A percentile compares a stretch with the other conserved stretches of the same genome.
Evolutionary conservation across 2,888 invertebrate genomes (phyloP).

Genomic region (Pelosia muscerda): DNA sequence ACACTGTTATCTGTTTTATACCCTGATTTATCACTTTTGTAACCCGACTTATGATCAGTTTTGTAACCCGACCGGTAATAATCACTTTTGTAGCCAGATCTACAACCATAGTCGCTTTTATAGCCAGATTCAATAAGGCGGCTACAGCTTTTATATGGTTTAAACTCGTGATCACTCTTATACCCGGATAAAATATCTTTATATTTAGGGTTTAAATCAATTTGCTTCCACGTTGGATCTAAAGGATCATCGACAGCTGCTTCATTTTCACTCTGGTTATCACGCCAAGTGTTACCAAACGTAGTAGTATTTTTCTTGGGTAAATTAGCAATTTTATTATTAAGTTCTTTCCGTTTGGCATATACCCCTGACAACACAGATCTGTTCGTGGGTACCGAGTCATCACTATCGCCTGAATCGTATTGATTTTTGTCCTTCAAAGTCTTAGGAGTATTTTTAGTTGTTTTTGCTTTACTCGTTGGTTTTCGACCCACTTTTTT

Average conservation of each 20-base stretch:
- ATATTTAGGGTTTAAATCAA: slow-evolving; percentile 89
- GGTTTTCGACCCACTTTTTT: slow-evolving; percentile 91
- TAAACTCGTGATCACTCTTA: slow-evolving; percentile 87
- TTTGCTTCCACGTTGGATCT: slow-evolving; percentile 89
- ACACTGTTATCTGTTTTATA: slow-evolving; percentile 88
- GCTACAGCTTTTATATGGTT: slow-evolving; percentile 84
- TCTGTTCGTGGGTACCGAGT: slow-evolving; percentile 71
- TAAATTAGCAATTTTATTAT: slow-evolving; percentile 76
- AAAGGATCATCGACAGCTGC: slow-evolving; percentile 85
- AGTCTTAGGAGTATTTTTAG: slow-evolving; percentile 72
- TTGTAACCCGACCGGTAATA: slow-evolving; percentile 87
- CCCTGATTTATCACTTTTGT: slow-evolving; percentile 88
- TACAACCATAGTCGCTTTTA: slow-evolving; percentile 87
- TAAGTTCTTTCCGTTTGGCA: slow-evolving; percentile 83
- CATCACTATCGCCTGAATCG: slow-evolving; percentile 79
- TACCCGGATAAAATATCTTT: slow-evolving; percentile 87
- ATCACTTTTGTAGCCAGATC: slow-evolving; percentile 84
- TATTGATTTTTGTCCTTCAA: slow-evolving; percentile 81
- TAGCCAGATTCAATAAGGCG: slow-evolving; percentile 87
- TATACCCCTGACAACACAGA: slow-evolving; percentile 83
- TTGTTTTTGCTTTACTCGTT: slow-evolving; percentile 75
- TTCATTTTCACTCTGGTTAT: slow-evolving; percentile 83
- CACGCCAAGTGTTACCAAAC: slow-evolving; percentile 79
- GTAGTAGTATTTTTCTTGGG: slow-evolving; percentile 76
- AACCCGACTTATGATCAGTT: slow-evolving; percentile 87